A percentile compares a stretch with the other conserved stretches of the same genome.
Evolutionary conservation across 2,888 invertebrate species (phyloP).

Genomic region (Leptopilina myrica): DNA sequence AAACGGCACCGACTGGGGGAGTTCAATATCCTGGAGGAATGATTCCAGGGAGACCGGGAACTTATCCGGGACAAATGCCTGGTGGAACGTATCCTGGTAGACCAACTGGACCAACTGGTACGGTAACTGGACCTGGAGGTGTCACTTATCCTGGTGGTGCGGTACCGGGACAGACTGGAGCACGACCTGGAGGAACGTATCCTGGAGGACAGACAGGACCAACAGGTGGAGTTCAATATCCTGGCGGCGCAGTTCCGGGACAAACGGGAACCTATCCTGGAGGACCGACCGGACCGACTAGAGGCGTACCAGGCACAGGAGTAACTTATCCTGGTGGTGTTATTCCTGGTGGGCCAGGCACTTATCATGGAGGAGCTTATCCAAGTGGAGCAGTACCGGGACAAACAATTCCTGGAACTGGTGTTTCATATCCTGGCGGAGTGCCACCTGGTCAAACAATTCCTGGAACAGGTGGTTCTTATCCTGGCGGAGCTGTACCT

Average conservation of each 20-base stretch:
- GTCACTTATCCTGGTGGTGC: conserved; percentile 46
- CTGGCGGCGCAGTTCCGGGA: too few relatives aligned
- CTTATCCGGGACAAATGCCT: conserved; percentile 40
- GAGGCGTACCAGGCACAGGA: conserved; percentile 26
- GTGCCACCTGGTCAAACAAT: conserved; percentile 43
- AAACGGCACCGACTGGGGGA: not conserved
- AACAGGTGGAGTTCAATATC: too few relatives aligned
- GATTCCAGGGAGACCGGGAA: not conserved
- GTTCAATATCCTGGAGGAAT: not conserved
- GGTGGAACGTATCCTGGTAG: conserved; percentile 51
- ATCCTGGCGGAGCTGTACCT: conserved; percentile 47
- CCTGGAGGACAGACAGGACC: too few relatives aligned
- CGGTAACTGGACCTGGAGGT: conserved; percentile 51
- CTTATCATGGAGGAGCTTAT: too few relatives aligned
- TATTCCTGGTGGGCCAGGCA: conserved; percentile 44
- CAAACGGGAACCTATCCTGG: too few relatives aligned
- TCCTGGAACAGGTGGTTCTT: conserved; percentile 29
- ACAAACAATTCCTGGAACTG: conserved; percentile 34
- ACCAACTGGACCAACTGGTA: conserved; percentile 43
- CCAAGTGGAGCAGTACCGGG: conserved; percentile 15
- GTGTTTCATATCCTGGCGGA: conserved; percentile 17
- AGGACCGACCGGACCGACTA: conserved; percentile 46
- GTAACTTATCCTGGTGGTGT: conserved; percentile 41
- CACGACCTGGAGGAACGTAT: not conserved
- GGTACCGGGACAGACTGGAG: conserved; percentile 27